These are phyloP conservation scores for Sicus ferrugineus DNA, from an alignment of 2,888 invertebrate genomes.

Conservation along the genomic window DNA sequence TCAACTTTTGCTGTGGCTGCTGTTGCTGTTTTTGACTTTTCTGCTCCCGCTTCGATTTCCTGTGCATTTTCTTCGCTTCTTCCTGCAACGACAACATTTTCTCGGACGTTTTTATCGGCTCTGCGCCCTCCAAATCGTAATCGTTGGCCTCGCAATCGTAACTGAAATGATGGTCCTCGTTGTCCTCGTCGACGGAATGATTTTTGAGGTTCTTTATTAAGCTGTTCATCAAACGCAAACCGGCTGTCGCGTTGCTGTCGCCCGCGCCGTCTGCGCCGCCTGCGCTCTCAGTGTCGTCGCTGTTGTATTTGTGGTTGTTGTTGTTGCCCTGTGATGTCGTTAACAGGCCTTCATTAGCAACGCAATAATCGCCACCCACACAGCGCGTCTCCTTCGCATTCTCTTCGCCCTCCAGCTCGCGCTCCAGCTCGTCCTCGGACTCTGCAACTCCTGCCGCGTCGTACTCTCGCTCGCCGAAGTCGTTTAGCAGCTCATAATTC, in stretches of 20 bases:
- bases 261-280: conserved; percentile 35
- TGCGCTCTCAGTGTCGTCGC: background rate
- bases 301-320: background rate
- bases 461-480: background rate
- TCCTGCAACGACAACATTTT: background rate
- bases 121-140: background rate
- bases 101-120: background rate
- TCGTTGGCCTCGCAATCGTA: conserved; percentile 9
- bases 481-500: background rate
- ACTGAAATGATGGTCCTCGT: background rate
- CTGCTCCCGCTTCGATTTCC: background rate
- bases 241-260: conserved; percentile 26
- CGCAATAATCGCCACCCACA: conserved; percentile 40
- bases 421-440: too few relatives aligned
- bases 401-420: background rate
- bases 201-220: conserved; percentile 25
- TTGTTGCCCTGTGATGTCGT: background rate
- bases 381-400: conserved; percentile 18
- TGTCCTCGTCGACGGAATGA: too few relatives aligned
- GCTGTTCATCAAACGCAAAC: conserved; percentile 14
- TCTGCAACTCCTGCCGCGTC: background rate
- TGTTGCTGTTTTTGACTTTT: conserved; percentile 26
- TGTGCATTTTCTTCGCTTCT: background rate
- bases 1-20: conserved; percentile 30
- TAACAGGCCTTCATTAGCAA: conserved; percentile 35